These are phyloP conservation scores for Selene dorsalis DNA, from an alignment of 2,797 vertebrate species.

Conservation along the genomic window DNA sequence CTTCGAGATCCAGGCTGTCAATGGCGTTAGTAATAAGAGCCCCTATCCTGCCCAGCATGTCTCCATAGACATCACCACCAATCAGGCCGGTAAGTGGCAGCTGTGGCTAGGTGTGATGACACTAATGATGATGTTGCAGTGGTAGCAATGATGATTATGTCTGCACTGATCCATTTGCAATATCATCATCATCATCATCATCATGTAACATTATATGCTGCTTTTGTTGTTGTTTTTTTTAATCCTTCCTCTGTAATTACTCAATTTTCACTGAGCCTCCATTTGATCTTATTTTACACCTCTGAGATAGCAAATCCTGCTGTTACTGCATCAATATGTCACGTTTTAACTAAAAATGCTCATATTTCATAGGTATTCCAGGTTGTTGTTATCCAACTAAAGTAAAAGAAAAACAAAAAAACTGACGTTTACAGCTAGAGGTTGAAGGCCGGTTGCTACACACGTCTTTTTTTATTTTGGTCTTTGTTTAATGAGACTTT, in stretches of 20 bases:
- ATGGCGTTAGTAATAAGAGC: slow-evolving; percentile 95
- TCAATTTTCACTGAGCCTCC: neutral
- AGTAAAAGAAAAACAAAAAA: no score
- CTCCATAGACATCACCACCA: slow-evolving; percentile 98
- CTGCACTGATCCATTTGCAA: neutral
- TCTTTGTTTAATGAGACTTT: slow-evolving; percentile 66
- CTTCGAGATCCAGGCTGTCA: slow-evolving; percentile 97
- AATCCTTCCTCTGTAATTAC: neutral
- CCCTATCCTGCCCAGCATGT: slow-evolving; percentile 95
- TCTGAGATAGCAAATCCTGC: slow-evolving; percentile 20
- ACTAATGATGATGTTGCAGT: neutral
- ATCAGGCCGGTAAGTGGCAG: slow-evolving; percentile 92
- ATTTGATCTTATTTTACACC: slow-evolving; percentile 23
- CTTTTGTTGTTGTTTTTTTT: neutral
- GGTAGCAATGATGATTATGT: neutral
- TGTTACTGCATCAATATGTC: slow-evolving; percentile 7
- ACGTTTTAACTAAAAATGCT: no score
- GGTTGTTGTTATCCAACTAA: neutral
- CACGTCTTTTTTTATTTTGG: slow-evolving; percentile 39
- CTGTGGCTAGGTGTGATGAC: neutral
- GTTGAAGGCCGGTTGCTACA: slow-evolving; percentile 32
- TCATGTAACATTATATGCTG: neutral
- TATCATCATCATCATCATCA: neutral
- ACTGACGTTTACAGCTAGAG: slow-evolving; percentile 37
- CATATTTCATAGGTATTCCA: slow-evolving; percentile 40